Evolutionary conservation across 1,140 invertebrate species (phyloP), one percentile per base, ranked within the genome.

Genomic region (Ectropis grisescens): DNA sequence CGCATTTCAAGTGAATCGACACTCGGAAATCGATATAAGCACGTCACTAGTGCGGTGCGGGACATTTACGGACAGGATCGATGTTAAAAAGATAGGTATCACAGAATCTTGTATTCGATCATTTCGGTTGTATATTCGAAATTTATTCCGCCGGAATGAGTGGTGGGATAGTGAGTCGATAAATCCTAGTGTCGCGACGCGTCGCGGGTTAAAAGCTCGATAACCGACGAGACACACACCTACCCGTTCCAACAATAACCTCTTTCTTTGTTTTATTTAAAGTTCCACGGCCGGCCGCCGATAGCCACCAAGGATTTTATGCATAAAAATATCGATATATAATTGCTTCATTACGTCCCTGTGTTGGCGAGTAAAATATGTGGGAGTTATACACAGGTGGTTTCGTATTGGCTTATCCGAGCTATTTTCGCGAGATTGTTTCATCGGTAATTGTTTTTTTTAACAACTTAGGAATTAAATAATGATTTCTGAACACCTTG

Each of bases 251-350:
- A 78, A 80, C 75, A 80, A 80, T 80, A 80, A 70, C 64, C 65
- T 59, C 52, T 45, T 27, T 37, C 61, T 65, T 74, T 75, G 68
- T 72, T 72, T 80, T 76, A 75, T 75, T 80, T 80, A n/a, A n/a
- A n/a, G n/a, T 62, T 52, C 47, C 53, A 54, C 64, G 47, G 48
- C 40, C 53, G 6, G 54, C 60, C 47, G 61, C 61, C 71, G 68
- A 70, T 75, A 72, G 71, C 67, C 72, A 58, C 69, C 58, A 72
- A 75, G 72, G 66, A 75, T 80, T 78, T 80, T 78, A 75, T 80
- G 75, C 75, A 78, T 74, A 78, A 78, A 80, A 78, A 81, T 81
- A 81, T 78, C 75, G 75, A 81, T 81, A 78, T 81, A 81, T 81
- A 81, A 81, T 81, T 81, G 75, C 75, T 81, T 81, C 75, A 81